These are phyloP conservation scores for Ptilodon capucinus DNA, from an alignment of 2,888 invertebrate genomes.

Conservation along the genomic window DNA sequence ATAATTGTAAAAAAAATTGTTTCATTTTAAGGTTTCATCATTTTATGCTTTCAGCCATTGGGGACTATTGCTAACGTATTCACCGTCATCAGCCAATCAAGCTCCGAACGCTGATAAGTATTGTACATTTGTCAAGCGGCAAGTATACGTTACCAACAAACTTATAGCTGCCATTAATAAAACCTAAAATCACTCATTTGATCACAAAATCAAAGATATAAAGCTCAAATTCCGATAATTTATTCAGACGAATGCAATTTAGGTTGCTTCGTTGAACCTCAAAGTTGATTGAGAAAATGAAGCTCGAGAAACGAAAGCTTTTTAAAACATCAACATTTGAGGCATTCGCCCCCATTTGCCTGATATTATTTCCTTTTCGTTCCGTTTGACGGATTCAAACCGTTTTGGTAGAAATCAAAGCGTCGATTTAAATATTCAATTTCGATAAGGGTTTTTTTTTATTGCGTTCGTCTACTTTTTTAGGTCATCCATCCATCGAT, in stretches of 20 bases:
- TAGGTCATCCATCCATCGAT: too few relatives aligned
- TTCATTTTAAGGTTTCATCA: too few relatives aligned
- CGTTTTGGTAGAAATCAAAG: background rate
- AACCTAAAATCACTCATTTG: slow-evolving; percentile 36
- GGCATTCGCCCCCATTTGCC: background rate
- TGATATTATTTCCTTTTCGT: background rate
- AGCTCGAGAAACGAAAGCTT: background rate
- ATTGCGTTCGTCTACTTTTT: too few relatives aligned
- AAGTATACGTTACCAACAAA: background rate
- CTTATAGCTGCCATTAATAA: slow-evolving; percentile 42
- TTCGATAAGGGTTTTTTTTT: too few relatives aligned
- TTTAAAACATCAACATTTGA: background rate
- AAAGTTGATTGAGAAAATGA: background rate
- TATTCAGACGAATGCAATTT: slow-evolving; percentile 3
- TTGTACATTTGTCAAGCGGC: slow-evolving; percentile 29
- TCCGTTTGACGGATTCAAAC: background rate
- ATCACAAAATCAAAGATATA: slow-evolving; percentile 1
- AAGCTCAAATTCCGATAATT: slow-evolving; percentile 12
- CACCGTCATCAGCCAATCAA: background rate
- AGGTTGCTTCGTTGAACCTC: slow-evolving; percentile 2
- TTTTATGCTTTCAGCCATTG: too few relatives aligned
- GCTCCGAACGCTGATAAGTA: slow-evolving; percentile 63
- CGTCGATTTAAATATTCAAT: background rate
- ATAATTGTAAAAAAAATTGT: too few relatives aligned
- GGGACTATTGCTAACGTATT: too few relatives aligned